These are phyloP conservation scores for Diarsia brunnea DNA, from an alignment of 2,888 invertebrate genomes.

Conservation along the genomic window DNA sequence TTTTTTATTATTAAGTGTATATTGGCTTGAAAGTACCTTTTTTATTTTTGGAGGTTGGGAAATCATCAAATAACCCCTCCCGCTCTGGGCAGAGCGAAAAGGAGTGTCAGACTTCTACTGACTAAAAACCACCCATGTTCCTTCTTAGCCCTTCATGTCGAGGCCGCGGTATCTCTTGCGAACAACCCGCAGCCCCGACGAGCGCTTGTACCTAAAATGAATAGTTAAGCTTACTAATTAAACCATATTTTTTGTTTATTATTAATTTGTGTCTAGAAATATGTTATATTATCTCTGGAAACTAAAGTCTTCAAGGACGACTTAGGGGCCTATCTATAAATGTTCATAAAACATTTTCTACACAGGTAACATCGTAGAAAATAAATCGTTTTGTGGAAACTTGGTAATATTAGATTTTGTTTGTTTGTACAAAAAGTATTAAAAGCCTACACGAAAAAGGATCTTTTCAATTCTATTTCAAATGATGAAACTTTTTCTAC, in stretches of 20 bases:
- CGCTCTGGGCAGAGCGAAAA: too few species aligned
- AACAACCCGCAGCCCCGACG: too few species aligned
- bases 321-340: slow-evolving; percentile 7
- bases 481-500: slow-evolving; percentile 9
- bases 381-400: slow-evolving; percentile 11
- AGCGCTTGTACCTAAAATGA: too few species aligned
- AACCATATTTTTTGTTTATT: neutral
- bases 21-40: too few species aligned
- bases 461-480: neutral
- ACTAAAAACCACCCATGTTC: too few species aligned
- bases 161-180: too few species aligned
- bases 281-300: neutral
- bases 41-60: too few species aligned
- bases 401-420: slow-evolving; percentile 19
- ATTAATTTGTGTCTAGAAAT: neutral
- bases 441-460: neutral
- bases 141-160: too few species aligned
- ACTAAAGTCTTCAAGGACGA: neutral
- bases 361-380: slow-evolving; percentile 3
- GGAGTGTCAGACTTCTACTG: too few species aligned
- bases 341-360: neutral
- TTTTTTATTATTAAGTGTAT: too few species aligned
- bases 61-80: too few species aligned
- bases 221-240: neutral
- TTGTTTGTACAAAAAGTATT: slow-evolving; percentile 26